A percentile compares a stretch with the other conserved stretches of the same genome.
These are phyloP conservation scores for Sorex fumeus DNA, from an alignment of 2,113 vertebrate species.

Conservation along the genomic window DNA sequence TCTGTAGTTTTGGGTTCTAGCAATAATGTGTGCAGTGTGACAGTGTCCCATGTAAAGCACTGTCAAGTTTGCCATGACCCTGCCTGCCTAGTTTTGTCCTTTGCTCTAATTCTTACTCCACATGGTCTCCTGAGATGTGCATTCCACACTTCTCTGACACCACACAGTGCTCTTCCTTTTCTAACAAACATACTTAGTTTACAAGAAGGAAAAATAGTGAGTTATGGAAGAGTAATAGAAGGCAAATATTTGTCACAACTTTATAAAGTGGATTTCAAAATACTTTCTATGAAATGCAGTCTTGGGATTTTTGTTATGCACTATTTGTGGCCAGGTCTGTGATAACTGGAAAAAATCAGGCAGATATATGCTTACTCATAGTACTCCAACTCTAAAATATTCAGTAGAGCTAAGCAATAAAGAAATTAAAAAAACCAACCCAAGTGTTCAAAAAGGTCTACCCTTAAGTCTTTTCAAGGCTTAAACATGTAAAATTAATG, in stretches of 20 bases:
- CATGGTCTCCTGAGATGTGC: slow-evolving; percentile 3
- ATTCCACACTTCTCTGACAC: not conserved
- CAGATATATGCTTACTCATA: slow-evolving; percentile 54
- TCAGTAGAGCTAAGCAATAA: slow-evolving; percentile 40
- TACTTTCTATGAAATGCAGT: slow-evolving; percentile 69
- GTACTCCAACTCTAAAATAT: slow-evolving; percentile 67
- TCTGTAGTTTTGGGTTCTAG: slow-evolving; percentile 56
- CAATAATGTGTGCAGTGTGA: slow-evolving; percentile 44
- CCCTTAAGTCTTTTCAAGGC: slow-evolving; percentile 26
- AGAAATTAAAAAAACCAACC: slow-evolving; percentile 27
- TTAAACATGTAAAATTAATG: slow-evolving; percentile 47
- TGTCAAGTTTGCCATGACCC: slow-evolving; percentile 7
- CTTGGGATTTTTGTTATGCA: slow-evolving; percentile 60
- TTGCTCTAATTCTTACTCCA: slow-evolving; percentile 65
- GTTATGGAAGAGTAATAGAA: slow-evolving; percentile 67
- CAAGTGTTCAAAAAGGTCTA: slow-evolving; percentile 21
- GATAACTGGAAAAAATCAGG: slow-evolving; percentile 50
- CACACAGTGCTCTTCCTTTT: slow-evolving; percentile 15
- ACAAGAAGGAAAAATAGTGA: not conserved
- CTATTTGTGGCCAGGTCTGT: slow-evolving; percentile 62
- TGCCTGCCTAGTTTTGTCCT: slow-evolving; percentile 72
- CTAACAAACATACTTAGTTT: slow-evolving; percentile 66
- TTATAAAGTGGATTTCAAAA: slow-evolving; percentile 73
- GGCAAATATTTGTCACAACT: slow-evolving; percentile 71
- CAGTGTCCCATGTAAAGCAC: slow-evolving; percentile 22